Percentiles rank a stretch among this genome's conserved stretches.
Conservation (phyloP, 2,797 vertebrate species). For the Manis pentadactyla region DNA sequence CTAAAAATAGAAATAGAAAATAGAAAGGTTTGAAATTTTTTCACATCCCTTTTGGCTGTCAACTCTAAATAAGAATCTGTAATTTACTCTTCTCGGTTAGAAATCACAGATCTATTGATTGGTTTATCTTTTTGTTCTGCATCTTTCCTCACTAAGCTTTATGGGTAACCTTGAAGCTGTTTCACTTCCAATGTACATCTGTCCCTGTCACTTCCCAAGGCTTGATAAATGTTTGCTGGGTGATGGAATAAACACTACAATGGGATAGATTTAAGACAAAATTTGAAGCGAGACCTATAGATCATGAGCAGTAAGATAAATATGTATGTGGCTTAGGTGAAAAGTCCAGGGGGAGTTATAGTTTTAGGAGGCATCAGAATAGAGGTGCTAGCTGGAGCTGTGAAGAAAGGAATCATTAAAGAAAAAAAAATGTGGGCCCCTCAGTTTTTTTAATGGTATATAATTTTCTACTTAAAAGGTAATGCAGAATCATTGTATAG, state of each 20-base stretch:
- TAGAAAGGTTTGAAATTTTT: neutral
- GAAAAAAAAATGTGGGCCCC: neutral
- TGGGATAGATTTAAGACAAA: constrained; percentile 16
- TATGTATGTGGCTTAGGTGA: neutral
- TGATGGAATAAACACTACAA: neutral
- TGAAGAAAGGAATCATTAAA: neutral
- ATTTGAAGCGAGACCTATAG: neutral
- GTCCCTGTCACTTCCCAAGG: neutral
- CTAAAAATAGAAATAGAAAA: neutral
- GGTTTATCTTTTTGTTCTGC: neutral
- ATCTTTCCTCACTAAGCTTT: neutral
- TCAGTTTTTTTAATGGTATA: constrained; percentile 36
- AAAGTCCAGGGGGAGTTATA: neutral
- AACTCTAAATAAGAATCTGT: neutral
- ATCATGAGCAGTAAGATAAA: neutral
- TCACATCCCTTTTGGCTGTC: neutral
- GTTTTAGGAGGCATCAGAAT: constrained; percentile 19
- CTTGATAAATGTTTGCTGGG: neutral
- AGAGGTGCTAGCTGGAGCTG: neutral
- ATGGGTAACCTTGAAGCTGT: neutral
- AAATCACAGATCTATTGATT: neutral
- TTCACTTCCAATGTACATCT: neutral
- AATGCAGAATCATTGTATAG: constrained; percentile 21
- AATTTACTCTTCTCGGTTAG: neutral
- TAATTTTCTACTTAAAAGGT: constrained; percentile 52